Conservation (phyloP, 1,140 invertebrate species). For the Drosophila bipectinata region DNA sequence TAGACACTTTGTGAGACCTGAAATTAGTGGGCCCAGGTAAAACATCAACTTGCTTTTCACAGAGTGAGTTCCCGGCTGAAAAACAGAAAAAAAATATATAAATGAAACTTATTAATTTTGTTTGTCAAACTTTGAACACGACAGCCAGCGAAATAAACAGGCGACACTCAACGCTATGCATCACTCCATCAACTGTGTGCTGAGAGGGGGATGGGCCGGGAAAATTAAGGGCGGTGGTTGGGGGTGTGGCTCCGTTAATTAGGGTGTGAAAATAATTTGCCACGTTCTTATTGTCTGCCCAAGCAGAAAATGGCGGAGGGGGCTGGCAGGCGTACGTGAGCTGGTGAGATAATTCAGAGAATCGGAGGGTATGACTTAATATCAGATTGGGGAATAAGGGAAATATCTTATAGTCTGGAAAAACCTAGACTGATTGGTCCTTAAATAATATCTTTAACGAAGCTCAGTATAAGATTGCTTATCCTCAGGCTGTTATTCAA, state of each 20-base stretch:
- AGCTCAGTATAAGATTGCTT: not conserved
- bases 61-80: not conserved
- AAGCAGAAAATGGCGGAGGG: conserved; percentile 26
- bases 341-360: conserved; percentile 28
- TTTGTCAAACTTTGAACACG: conserved; percentile 42
- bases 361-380: conserved; percentile 3
- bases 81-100: conserved; percentile 39
- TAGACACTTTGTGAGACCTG: conserved; percentile 27
- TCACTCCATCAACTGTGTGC: conserved; percentile 42
- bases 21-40: conserved; percentile 45
- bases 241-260: conserved; percentile 36
- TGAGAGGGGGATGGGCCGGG: not conserved
- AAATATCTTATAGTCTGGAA: not conserved
- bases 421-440: too few relatives aligned
- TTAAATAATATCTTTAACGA: too few relatives aligned
- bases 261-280: conserved; percentile 62
- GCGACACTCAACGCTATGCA: conserved; percentile 45
- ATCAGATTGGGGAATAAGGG: not conserved
- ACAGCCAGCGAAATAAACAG: conserved; percentile 27
- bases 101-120: conserved; percentile 58
- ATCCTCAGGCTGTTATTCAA: not conserved
- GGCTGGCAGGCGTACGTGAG: conserved; percentile 37
- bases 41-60: conserved; percentile 19
- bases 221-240: not conserved
- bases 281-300: conserved; percentile 37